Evolutionary conservation across 2,888 invertebrate genomes (phyloP).

Genomic region (Anodontia alba): DNA sequence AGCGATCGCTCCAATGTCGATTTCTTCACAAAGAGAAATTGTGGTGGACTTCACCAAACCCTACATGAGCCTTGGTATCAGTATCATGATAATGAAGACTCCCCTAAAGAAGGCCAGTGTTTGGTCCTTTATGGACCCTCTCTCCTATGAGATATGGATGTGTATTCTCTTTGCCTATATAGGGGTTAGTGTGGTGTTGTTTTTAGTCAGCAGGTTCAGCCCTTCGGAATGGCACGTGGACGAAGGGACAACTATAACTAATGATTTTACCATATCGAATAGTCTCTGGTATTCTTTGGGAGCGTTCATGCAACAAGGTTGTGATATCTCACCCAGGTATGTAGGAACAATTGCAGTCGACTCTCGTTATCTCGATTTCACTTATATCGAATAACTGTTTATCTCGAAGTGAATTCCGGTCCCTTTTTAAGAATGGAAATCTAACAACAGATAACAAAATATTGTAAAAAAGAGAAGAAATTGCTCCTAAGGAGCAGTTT

Average conservation of each 20-base stretch:
- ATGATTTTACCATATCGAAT: slow-evolving; percentile 94
- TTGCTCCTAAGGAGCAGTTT: too few relatives aligned
- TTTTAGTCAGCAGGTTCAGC: slow-evolving; percentile 98
- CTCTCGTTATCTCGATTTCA: too few relatives aligned
- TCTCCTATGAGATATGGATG: slow-evolving; percentile 99
- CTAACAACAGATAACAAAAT: too few relatives aligned
- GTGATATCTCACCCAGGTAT: slow-evolving; percentile 97
- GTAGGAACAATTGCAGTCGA: slow-evolving; percentile 62
- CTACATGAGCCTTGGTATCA: slow-evolving; percentile 97
- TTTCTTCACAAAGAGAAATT: slow-evolving; percentile 95
- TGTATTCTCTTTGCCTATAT: slow-evolving; percentile 94
- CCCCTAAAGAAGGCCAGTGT: slow-evolving; percentile 96
- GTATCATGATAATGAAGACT: slow-evolving; percentile 97
- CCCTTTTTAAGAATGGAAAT: too few relatives aligned
- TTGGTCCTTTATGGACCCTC: slow-evolving; percentile 98
- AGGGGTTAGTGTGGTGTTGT: slow-evolving; percentile 98
- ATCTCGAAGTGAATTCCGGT: too few relatives aligned
- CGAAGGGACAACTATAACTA: slow-evolving; percentile 75
- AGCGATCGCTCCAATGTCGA: slow-evolving; percentile 97
- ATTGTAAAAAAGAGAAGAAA: too few relatives aligned
- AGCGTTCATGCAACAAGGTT: slow-evolving; percentile 99
- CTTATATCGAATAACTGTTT: too few relatives aligned
- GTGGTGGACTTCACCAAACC: slow-evolving; percentile 99
- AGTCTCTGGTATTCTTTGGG: slow-evolving; percentile 99
- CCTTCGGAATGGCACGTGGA: slow-evolving; percentile 95